Evolutionary conservation across 2,113 vertebrate genomes (phyloP), one percentile per base, ranked within the genome.

Genomic region (Seriola rivoliana): DNA sequence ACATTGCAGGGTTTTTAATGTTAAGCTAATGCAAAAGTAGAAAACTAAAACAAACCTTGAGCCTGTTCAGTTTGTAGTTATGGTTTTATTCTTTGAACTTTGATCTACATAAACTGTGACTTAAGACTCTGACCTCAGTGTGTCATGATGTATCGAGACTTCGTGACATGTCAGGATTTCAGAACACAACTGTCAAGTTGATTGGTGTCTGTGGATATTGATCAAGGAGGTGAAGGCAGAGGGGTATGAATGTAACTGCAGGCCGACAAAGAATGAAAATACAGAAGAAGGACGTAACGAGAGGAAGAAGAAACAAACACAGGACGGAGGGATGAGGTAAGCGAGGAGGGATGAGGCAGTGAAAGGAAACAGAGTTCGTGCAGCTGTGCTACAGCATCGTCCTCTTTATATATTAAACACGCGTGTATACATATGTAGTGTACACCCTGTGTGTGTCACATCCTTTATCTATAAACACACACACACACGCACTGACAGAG

Each of bases 331-430:
- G 64, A 82, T 34, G 55, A 25, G 1, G 36, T 42, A 3, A 19
- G 34, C 3, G 8, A 63, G 58, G 13, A 54, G 58, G n/a, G 64
- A 80, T 36, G 55, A 55, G 19, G 5, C 71, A 54, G 40, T 21
- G 25, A 42, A 29, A 29, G 29, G 29, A 29, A 29, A 29, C 29
- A 17, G 75, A 70, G 48, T 44, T 77, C 52, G 36, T 50, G 78
- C 80, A 84, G 81, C 85, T 87, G 77, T 76, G n/a, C 76, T 34
- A 19, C 10, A 75, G 46, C 23, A 38, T 62, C 4, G 1, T 34
- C n/a, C 11, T 34, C 13, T 36, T 57, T 64, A 36, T 59, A 62
- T 81, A 54, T 75, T 32, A 67, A 74, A 76, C 77, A 71, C 0
- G 3, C 69, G 50, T 78, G 57, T 10, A 12, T 48, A 25, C 8